Evolutionary conservation across 2,797 vertebrate genomes (phyloP), one percentile per base, ranked within the genome.

Genomic region (Gymnoscopelus microlampas): DNA sequence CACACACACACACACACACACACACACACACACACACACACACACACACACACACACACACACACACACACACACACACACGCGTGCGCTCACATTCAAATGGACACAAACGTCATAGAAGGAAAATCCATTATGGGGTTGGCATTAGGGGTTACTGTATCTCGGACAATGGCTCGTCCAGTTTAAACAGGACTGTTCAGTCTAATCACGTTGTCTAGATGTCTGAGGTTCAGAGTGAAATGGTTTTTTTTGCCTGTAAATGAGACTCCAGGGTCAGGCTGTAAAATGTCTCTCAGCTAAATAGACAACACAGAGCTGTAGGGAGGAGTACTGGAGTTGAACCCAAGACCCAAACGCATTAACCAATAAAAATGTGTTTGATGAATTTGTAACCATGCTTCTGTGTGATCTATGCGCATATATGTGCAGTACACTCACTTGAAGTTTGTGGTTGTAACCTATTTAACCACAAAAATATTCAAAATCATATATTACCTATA

Each of bases 81-180:
- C 19, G 23, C n/a, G 3, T 4, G 7, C 35, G 7, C 35, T 5
- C 35, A 39, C 39, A 39, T n/a, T 1, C 49, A 51, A 3, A 51
- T n/a, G 49, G 12, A 51, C 13, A 6, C 8, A 9, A 39, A 39
- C 8, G 6, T 39, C 39, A 71, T n/a, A 61, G 68, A 74, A 77
- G 77, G 75, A 71, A 84, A 83, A 85, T 70, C 61, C 81, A 87
- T 84, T 79, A 81, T 55, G 32, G 70, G 73, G 74, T 78, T 70
- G 81, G 63, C 79, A 61, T 74, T 54, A 77, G 81, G 57, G 75
- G 72, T 79, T 79, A 9, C 39, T 39, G 39, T 39, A 73, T 86
- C 69, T 69, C 6, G 64, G 67, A 29, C 82, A 83, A 89, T 85
- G 79, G 59, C 53, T 81, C 82, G 84, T 75, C 80, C 81, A 79